These are phyloP conservation scores for Esox niger DNA, from an alignment of 2,113 vertebrate genomes.

Conservation along the genomic window DNA sequence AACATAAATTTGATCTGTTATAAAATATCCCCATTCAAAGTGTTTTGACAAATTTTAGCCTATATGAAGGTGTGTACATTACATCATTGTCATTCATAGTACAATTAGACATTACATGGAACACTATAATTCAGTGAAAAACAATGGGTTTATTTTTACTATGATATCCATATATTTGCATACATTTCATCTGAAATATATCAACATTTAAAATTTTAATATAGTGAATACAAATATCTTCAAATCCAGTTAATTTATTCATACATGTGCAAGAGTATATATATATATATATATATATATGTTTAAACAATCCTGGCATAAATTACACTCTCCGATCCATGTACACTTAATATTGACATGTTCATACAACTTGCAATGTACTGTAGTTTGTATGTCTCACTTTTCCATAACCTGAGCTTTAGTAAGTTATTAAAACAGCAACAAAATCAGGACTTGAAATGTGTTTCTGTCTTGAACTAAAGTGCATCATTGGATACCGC, in stretches of 20 bases:
- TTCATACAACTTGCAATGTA: constrained; percentile 41
- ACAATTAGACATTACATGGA: background rate
- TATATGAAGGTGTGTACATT: no score
- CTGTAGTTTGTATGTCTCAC: constrained; percentile 14
- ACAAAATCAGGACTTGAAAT: constrained; percentile 19
- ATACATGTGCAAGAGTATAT: constrained; percentile 59
- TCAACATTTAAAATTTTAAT: constrained; percentile 66
- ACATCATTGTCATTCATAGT: background rate
- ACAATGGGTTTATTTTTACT: constrained; percentile 55
- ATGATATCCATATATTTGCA: constrained; percentile 58
- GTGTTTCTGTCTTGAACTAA: constrained; percentile 39
- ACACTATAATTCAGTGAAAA: constrained; percentile 48
- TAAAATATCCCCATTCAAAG: no score
- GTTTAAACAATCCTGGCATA: constrained; percentile 48
- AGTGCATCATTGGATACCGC: constrained; percentile 46
- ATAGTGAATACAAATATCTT: constrained; percentile 67
- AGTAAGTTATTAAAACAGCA: constrained; percentile 24
- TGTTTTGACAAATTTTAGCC: no score
- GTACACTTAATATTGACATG: constrained; percentile 55
- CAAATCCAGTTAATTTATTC: constrained; percentile 51
- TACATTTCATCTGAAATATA: constrained; percentile 67
- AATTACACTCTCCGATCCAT: constrained; percentile 53
- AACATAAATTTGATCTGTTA: no score
- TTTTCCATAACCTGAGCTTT: constrained; percentile 56
- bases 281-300: no score